These are phyloP conservation scores for Poliocrania exsul DNA, from an alignment of 2,797 vertebrate genomes.

Conservation along the genomic window DNA sequence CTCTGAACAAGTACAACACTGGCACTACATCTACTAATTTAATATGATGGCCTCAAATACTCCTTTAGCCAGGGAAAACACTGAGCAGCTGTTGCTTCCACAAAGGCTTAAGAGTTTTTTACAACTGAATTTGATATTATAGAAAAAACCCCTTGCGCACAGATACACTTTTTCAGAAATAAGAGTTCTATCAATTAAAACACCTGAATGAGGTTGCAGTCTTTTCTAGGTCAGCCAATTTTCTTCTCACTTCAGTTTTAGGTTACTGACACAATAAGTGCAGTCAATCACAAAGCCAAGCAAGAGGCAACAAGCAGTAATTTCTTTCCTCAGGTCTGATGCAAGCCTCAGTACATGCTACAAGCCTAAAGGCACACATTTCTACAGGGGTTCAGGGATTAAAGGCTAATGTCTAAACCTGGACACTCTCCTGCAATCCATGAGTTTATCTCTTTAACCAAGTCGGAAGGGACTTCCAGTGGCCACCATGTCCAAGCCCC, in stretches of 20 bases:
- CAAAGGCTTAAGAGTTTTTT: background rate
- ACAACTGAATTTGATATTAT: background rate
- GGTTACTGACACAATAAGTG: background rate
- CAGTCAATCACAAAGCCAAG: background rate
- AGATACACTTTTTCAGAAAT: background rate
- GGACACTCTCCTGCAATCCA: background rate
- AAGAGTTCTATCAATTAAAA: background rate
- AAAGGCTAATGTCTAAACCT: background rate
- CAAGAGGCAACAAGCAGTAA: background rate
- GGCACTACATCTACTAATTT: background rate
- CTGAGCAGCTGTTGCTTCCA: background rate
- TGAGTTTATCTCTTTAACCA: background rate
- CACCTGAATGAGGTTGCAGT: background rate
- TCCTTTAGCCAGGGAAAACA: background rate
- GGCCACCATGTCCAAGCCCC: rapidly evolving
- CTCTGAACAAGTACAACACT: background rate
- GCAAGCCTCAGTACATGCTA: background rate
- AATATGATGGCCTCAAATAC: background rate
- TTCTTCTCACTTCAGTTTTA: background rate
- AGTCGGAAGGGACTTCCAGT: background rate
- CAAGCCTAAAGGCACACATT: background rate
- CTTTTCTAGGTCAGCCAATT: background rate
- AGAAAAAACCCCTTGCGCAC: background rate
- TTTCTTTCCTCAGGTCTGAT: background rate
- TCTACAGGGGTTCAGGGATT: background rate